Conservation (phyloP, 1,140 invertebrate genomes). For the Trichogramma pretiosum region DNA sequence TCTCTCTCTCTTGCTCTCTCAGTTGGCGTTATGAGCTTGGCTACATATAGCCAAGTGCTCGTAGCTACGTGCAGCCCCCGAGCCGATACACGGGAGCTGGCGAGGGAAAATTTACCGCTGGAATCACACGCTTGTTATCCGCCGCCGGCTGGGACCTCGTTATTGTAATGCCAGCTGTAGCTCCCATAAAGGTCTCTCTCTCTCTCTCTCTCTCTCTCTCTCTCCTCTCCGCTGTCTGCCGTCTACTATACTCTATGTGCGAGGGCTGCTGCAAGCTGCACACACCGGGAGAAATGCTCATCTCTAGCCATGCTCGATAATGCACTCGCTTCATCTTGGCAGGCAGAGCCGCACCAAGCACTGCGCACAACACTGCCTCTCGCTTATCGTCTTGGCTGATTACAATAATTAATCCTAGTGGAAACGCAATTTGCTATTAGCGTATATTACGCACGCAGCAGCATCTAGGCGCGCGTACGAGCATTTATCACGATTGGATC, state of each 20-base stretch:
- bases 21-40: too few species aligned
- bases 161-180: slow-evolving; percentile 17
- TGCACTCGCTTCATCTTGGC: background rate
- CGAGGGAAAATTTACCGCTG: slow-evolving; percentile 24
- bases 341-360: too few species aligned
- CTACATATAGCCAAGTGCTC: too few species aligned
- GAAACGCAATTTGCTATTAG: too few species aligned
- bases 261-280: too few species aligned
- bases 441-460: too few species aligned
- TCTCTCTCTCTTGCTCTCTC: slow-evolving; percentile 9
- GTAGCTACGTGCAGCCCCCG: too few species aligned
- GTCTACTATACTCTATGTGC: too few species aligned
- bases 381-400: slow-evolving; percentile 10
- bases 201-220: background rate
- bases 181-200: slow-evolving; percentile 23
- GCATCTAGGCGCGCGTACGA: too few species aligned
- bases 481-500: too few species aligned
- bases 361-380: background rate
- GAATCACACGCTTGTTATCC: slow-evolving; percentile 25
- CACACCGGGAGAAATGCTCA: too few species aligned
- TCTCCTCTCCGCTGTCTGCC: background rate
- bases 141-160: slow-evolving; percentile 5
- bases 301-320: too few species aligned
- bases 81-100: slow-evolving; percentile 22
- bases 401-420: slow-evolving; percentile 14